Conservation (phyloP, 2,797 vertebrate species). For the Heterohyrax brucei region DNA sequence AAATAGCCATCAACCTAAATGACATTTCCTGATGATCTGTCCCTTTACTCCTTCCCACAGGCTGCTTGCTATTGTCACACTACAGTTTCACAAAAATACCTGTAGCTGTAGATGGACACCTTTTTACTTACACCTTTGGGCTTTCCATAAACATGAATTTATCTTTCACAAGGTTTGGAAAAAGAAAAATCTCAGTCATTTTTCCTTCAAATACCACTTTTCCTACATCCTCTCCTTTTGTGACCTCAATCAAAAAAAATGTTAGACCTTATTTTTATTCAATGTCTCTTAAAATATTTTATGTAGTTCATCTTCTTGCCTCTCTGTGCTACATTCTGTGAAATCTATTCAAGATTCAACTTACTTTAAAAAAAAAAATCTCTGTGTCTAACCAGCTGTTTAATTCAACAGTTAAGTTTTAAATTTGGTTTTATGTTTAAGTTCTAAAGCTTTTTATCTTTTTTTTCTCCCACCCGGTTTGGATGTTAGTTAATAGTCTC, state of each 20-base stretch:
- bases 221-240: neutral
- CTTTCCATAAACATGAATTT: slow-evolving; percentile 6
- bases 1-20: neutral
- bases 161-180: neutral
- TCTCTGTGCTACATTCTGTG: neutral
- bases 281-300: neutral
- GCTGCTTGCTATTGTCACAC: neutral
- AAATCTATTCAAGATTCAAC: slow-evolving; percentile 19
- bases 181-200: neutral
- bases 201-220: neutral
- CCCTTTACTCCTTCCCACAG: neutral
- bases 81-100: neutral
- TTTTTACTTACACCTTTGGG: neutral
- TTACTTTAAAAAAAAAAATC: too few relatives aligned
- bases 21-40: neutral
- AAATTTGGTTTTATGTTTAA: neutral
- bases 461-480: neutral
- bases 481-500: neutral
- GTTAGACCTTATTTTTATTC: neutral
- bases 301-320: neutral
- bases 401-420: slow-evolving; percentile 8
- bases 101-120: neutral
- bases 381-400: neutral
- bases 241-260: neutral
- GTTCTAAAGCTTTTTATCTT: neutral